Evolutionary conservation across 2,888 invertebrate species (phyloP).

Genomic region (Lymantria monacha): DNA sequence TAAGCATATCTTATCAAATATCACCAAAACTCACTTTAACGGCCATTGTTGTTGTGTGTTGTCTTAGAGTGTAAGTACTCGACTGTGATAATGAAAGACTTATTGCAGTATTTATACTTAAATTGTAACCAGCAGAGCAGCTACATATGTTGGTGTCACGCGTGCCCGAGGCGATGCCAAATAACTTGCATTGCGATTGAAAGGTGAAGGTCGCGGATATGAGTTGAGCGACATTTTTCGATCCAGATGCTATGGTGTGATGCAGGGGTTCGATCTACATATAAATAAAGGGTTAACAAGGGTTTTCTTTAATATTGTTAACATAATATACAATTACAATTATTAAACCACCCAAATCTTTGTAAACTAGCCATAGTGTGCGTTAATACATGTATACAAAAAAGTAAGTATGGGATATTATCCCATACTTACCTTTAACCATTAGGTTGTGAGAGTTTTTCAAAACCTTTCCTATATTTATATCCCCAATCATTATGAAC

Average conservation of each 20-base stretch:
- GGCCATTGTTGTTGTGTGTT: conserved; percentile 8
- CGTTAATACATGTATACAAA: too few species aligned
- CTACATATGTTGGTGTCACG: conserved; percentile 12
- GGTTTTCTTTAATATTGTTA: too few species aligned
- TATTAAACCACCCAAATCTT: too few species aligned
- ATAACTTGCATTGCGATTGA: conserved; percentile 11
- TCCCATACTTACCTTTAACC: too few species aligned
- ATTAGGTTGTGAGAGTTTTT: too few species aligned
- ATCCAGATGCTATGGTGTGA: not conserved
- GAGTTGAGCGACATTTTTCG: not conserved
- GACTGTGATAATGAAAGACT: conserved; percentile 3
- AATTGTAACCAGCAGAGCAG: conserved; percentile 6
- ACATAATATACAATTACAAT: too few species aligned
- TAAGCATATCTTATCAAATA: not conserved
- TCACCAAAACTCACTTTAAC: conserved; percentile 7
- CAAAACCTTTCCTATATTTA: too few species aligned
- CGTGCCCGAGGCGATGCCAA: conserved; percentile 10
- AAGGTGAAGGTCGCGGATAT: conserved; percentile 20
- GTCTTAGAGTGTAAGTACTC: conserved; percentile 1
- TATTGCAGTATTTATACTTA: conserved; percentile 10
- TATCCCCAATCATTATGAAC: too few species aligned
- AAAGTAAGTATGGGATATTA: too few species aligned
- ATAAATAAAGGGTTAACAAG: too few species aligned
- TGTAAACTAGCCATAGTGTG: too few species aligned
- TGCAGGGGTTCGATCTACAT: too few species aligned